phyloP scores from a whole-genome alignment of 2,797 vertebrate species.

The Trematomus bernacchii region DNA sequence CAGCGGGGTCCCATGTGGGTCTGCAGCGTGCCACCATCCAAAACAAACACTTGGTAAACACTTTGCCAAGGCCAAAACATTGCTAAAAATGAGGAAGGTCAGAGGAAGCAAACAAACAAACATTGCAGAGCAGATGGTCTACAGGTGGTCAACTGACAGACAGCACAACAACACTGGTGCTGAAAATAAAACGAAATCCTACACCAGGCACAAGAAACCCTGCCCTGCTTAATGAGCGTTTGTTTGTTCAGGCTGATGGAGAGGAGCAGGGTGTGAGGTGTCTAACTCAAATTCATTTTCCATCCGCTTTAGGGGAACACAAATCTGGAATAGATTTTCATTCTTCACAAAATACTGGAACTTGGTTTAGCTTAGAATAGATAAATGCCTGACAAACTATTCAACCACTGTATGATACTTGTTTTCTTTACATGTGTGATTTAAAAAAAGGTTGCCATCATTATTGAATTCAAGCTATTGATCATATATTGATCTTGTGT shows the following conservation, averaged over 20 bases:
- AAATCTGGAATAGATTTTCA: no score
- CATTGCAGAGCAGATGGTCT: conserved; percentile 28
- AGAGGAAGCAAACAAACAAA: conserved; percentile 30
- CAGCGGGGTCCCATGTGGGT: conserved; percentile 16
- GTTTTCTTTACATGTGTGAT: no score
- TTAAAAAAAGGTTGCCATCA: no score
- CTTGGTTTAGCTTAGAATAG: no score
- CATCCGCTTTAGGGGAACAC: no score
- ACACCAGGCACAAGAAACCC: conserved; percentile 2
- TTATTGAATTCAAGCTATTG: no score
- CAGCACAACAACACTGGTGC: conserved; percentile 2
- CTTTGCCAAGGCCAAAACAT: background rate
- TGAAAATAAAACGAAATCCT: conserved; percentile 5
- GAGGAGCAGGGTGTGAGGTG: background rate
- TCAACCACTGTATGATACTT: no score
- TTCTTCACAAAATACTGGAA: no score
- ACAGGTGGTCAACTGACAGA: conserved; percentile 25
- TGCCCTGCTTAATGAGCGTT: background rate
- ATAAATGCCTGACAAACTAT: no score
- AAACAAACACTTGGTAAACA: no score
- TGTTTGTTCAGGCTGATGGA: conserved; percentile 22
- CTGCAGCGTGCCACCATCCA: conserved; percentile 4
- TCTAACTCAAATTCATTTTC: no score
- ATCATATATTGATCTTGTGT: no score
- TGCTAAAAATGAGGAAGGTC: conserved; percentile 32